phyloP scores from a whole-genome alignment of 2,113 vertebrate species.

The Sebastes schlegelii region DNA sequence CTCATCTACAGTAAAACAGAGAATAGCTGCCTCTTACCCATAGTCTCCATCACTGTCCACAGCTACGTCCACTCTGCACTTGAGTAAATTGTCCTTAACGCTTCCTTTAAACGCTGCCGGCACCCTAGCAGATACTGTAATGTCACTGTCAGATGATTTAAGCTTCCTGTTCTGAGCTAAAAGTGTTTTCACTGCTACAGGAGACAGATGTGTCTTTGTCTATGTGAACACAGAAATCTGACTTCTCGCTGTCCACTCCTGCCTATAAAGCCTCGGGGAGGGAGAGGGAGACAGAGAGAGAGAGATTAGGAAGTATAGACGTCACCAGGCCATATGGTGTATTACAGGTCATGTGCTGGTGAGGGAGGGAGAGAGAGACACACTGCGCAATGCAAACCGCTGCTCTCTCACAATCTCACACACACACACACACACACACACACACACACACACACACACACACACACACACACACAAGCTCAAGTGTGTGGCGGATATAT shows the following conservation, averaged over 20 bases:
- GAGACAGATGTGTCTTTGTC: constrained; percentile 28
- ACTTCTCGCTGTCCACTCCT: constrained; percentile 15
- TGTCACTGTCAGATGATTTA: not conserved
- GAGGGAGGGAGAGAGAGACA: not conserved
- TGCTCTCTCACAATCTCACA: constrained; percentile 9
- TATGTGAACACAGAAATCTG: constrained; percentile 19
- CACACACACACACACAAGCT: not conserved
- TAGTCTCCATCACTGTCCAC: constrained; percentile 63
- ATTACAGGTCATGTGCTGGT: constrained; percentile 47
- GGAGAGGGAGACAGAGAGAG: constrained; percentile 9
- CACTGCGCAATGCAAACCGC: constrained; percentile 14
- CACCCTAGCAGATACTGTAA: not conserved
- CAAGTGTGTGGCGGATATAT: not conserved
- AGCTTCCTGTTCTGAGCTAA: not conserved
- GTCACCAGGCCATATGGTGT: constrained; percentile 48
- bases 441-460: not conserved
- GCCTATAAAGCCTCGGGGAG: constrained; percentile 52
- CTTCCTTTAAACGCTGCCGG: not conserved
- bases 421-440: not conserved
- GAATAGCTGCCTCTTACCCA: constrained; percentile 63
- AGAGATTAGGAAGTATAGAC: constrained; percentile 48
- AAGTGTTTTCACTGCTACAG: constrained; percentile 19
- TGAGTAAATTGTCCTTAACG: not conserved
- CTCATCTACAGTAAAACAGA: not conserved
- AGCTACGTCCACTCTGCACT: not conserved